Percentiles rank a stretch among this genome's conserved stretches.
Evolutionary conservation across 2,113 vertebrate species (phyloP).

Genomic region (Plestiodon gilberti): DNA sequence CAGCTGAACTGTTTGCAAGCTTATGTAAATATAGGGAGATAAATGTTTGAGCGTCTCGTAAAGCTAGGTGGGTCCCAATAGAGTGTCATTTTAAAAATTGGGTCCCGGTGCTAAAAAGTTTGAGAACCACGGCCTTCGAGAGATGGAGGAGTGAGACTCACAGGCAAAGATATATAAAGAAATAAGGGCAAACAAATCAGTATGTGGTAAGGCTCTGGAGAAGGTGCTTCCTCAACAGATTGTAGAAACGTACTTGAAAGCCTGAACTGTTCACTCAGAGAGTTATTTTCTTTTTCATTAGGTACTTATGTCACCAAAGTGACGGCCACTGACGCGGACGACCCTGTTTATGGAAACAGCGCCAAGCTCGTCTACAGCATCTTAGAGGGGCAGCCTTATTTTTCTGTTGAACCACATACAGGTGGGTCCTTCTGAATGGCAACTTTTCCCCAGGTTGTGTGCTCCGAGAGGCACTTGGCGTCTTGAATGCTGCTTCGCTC

Average conservation of each 20-base stretch:
- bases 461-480: fast-evolving
- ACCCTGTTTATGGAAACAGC: slow-evolving; percentile 97
- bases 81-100: no score
- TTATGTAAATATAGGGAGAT: no score
- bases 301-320: slow-evolving; percentile 95
- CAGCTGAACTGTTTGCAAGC: no score
- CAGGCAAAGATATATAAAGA: background rate
- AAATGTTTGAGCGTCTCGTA: no score
- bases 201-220: background rate
- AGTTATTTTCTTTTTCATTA: slow-evolving; percentile 67
- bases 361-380: slow-evolving; percentile 98
- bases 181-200: slow-evolving; percentile 6
- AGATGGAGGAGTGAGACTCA: no score
- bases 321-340: slow-evolving; percentile 95
- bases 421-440: slow-evolving; percentile 77
- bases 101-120: no score
- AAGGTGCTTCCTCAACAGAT: background rate
- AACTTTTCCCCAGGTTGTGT: background rate
- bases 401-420: slow-evolving; percentile 95
- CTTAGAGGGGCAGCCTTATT: slow-evolving; percentile 97
- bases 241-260: background rate
- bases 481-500: fast-evolving
- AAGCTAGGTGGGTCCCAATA: no score
- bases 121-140: no score
- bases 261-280: slow-evolving; percentile 45